These are phyloP conservation scores for Microplitis deprimator DNA, from an alignment of 2,888 invertebrate species.

Conservation along the genomic window DNA sequence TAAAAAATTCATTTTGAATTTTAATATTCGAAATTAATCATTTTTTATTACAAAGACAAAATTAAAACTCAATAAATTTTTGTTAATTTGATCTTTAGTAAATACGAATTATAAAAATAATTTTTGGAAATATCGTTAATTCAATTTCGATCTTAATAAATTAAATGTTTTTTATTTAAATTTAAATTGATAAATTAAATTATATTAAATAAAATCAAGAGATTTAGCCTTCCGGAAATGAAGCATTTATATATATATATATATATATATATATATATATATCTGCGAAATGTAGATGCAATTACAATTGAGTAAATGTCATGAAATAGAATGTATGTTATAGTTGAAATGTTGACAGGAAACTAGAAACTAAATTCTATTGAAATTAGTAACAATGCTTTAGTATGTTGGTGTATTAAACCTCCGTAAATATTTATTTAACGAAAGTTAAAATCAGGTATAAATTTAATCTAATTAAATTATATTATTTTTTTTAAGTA, in stretches of 20 bases:
- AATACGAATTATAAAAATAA: no score
- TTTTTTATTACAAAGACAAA: no score
- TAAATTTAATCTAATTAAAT: neutral
- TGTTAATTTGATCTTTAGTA: no score
- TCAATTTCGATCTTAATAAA: neutral
- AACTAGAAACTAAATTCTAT: neutral
- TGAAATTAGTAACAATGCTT: neutral
- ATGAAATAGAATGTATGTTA: neutral
- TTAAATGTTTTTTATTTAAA: conserved; percentile 33
- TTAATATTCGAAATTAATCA: no score
- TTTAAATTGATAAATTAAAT: conserved; percentile 26
- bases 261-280: neutral
- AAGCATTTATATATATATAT: neutral
- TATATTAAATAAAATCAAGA: conserved; percentile 12
- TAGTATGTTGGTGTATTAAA: neutral
- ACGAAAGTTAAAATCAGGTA: neutral
- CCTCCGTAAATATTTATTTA: neutral
- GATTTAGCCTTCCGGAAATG: conserved; percentile 28
- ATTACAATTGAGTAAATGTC: neutral
- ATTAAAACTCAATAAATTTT: no score
- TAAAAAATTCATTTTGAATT: no score
- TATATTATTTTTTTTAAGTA: no score
- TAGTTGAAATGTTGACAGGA: neutral
- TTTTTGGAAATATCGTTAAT: no score
- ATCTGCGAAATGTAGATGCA: neutral